Conservation (phyloP, 2,888 invertebrate genomes). For the Andrena hattorfiana region DNA sequence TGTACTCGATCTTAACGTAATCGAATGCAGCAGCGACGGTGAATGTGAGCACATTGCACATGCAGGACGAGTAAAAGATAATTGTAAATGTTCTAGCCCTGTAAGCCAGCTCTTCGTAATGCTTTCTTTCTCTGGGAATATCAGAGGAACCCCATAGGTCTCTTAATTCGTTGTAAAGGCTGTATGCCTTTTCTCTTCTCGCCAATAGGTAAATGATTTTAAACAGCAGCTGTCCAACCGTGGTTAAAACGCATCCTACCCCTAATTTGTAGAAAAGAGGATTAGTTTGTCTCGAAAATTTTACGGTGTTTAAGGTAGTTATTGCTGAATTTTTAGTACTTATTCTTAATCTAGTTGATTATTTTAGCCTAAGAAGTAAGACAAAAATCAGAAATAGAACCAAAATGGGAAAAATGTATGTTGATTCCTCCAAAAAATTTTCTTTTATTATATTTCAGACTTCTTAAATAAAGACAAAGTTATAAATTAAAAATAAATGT, state of each 20-base stretch:
- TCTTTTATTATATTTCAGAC: too few relatives aligned
- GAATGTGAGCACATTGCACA: slow-evolving; percentile 50
- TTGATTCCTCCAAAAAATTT: too few relatives aligned
- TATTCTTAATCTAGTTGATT: too few relatives aligned
- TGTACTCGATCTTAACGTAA: slow-evolving; percentile 31
- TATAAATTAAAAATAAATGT: too few relatives aligned
- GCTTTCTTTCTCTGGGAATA: slow-evolving; percentile 40
- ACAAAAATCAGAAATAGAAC: too few relatives aligned
- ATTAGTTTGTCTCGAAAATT: background rate
- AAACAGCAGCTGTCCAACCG: slow-evolving; percentile 53
- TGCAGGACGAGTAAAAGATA: slow-evolving; percentile 35
- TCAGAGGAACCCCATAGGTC: slow-evolving; percentile 53
- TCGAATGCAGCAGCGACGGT: slow-evolving; percentile 25
- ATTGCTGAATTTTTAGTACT: too few relatives aligned
- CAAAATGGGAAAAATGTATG: too few relatives aligned
- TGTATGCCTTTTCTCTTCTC: slow-evolving; percentile 23
- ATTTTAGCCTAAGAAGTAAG: too few relatives aligned
- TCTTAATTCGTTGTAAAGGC: slow-evolving; percentile 52
- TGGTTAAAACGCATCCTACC: slow-evolving; percentile 55
- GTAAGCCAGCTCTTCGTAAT: slow-evolving; percentile 46
- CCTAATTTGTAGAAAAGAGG: slow-evolving; percentile 23
- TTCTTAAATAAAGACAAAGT: too few relatives aligned
- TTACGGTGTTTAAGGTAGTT: too few relatives aligned
- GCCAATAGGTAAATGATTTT: slow-evolving; percentile 64
- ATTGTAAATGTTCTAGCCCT: slow-evolving; percentile 53